Evolutionary conservation across 2,888 invertebrate species (phyloP).

Genomic region (Quadroppia sp.): DNA sequence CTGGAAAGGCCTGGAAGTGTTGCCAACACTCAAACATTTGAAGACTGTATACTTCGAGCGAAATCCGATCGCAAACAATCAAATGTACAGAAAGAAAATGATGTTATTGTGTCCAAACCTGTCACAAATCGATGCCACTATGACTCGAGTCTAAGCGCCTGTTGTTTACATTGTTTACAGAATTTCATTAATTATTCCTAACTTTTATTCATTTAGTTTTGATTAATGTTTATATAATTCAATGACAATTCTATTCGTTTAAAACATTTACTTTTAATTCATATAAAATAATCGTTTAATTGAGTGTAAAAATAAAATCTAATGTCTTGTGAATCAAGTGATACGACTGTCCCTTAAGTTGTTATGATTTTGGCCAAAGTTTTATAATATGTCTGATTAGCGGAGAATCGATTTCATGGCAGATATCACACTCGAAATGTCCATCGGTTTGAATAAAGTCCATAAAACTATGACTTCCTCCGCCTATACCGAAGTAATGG

Average conservation of each 20-base stretch:
- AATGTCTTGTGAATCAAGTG: too few relatives aligned
- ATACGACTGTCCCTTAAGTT: too few relatives aligned
- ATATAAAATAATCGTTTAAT: too few relatives aligned
- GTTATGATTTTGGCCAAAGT: too few relatives aligned
- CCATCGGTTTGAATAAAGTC: conserved; percentile 49
- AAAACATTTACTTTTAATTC: too few relatives aligned
- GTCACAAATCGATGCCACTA: conserved; percentile 89
- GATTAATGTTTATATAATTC: too few relatives aligned
- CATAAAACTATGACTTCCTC: conserved; percentile 73
- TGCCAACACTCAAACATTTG: conserved; percentile 58
- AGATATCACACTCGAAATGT: conserved; percentile 1
- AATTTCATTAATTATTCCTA: too few relatives aligned
- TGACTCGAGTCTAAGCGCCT: conserved; percentile 62
- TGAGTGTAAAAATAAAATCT: too few relatives aligned
- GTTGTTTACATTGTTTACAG: neutral
- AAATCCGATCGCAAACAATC: conserved; percentile 79
- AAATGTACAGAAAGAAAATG: conserved; percentile 83
- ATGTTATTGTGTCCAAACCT: conserved; percentile 79
- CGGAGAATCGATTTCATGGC: conserved; percentile 35
- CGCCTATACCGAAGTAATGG: conserved; percentile 93
- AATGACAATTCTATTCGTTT: too few relatives aligned
- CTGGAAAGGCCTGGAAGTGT: conserved; percentile 75
- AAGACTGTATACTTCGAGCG: conserved; percentile 86
- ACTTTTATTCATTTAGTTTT: neutral
- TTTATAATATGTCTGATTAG: conserved; percentile 35